Evolutionary conservation across 2,113 vertebrate species (phyloP).

Genomic region (Calyptommatus sinebrachiatus): DNA sequence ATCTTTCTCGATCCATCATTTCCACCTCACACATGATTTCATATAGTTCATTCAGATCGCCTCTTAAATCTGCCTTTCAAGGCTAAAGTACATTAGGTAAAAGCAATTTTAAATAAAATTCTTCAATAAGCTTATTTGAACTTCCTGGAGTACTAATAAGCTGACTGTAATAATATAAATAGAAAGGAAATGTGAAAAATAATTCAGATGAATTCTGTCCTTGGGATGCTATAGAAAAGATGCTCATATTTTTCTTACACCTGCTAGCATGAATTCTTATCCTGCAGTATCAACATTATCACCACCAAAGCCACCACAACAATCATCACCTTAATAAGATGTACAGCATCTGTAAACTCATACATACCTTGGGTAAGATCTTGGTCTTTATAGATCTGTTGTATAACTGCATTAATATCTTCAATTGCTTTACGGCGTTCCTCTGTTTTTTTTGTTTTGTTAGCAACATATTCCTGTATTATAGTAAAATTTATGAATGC

Average conservation of each 20-base stretch:
- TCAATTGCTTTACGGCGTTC: slow-evolving; percentile 81
- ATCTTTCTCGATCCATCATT: no score
- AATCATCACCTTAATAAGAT: no score
- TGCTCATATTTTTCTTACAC: not conserved
- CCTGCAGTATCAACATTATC: not conserved
- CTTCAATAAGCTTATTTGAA: not conserved
- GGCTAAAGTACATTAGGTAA: no score
- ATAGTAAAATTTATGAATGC: not conserved
- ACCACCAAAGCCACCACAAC: no score
- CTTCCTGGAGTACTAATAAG: not conserved
- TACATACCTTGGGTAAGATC: slow-evolving; percentile 86
- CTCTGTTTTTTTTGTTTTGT: slow-evolving; percentile 87
- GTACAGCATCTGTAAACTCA: not conserved
- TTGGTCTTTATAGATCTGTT: slow-evolving; percentile 88
- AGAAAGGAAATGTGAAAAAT: not conserved
- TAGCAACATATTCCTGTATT: slow-evolving; percentile 84
- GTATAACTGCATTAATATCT: slow-evolving; percentile 85
- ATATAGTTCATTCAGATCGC: no score
- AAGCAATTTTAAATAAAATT: no score
- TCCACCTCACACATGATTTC: no score
- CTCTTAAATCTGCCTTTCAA: no score
- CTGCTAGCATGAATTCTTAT: not conserved
- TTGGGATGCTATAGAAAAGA: not conserved
- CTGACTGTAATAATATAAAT: not conserved
- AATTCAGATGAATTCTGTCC: not conserved